Base-by-base conservation (phyloP, 2,888 invertebrate genomes). In the Perizoma affinitatum region DNA sequence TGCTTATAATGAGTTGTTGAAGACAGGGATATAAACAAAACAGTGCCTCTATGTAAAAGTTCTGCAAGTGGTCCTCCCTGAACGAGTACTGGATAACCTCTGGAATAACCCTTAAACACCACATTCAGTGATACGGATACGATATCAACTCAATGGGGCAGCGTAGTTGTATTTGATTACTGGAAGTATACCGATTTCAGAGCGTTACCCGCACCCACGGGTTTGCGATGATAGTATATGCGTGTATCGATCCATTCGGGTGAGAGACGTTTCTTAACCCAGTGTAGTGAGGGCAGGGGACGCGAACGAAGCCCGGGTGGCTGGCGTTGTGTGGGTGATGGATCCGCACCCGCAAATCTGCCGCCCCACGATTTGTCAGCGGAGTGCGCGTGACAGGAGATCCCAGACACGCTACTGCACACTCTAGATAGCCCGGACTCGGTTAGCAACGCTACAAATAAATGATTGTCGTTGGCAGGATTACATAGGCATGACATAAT, bases 221-320 rank as follows among this genome's bases (percentile, higher is more conserved):
- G 74, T 76, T 79, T 77, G 76, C 80, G 78, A 78, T 70, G 78
- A 55, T 63, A 65, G 82, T 81, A 82, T 80, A 83, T 82, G 79
- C 78, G 83, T 83, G 81, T 90, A 90, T 91, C 79, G 90, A 90
- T 89, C 90, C 83, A 78, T 66, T 79, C 75, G 78, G 74, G 71
- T 73, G 78, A 82, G 84, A 84, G 84, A 83, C 83, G 82, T 83
- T 86, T 84, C 82, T 83, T 84, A 83, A 79, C 76, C 80, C 78
- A 76, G 74, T 68, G 71, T 70, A 68, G 70, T 72, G 73, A 71
- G 65, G 69, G 50, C 54, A 66, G 58, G 69, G 68, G 70, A 68
- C 65, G 66, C 65, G 68, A 74, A 70, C 63, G 65, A 74, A 67
- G 69, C 52, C 54, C 51, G 58, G 55, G 34, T 70, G 71, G 71